Evolutionary conservation across 92 coral and sea anemone species (phyloP).

Genomic region (Umimayanthus chanpuru): DNA sequence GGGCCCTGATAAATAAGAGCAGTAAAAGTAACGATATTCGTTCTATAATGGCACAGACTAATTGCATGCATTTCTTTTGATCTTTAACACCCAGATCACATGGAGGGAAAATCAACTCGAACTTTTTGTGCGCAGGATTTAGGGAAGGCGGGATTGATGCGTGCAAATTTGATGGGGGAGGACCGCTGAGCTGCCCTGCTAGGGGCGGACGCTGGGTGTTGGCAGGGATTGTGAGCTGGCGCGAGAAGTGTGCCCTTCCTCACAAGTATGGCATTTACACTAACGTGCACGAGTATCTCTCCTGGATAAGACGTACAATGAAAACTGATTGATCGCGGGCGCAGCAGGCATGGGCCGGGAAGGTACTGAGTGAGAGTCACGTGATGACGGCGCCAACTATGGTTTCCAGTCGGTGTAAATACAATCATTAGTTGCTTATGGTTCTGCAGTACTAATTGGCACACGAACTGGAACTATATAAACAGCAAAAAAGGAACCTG

Average conservation of each 20-base stretch:
- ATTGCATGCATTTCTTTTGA: background rate
- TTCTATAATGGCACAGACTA: background rate
- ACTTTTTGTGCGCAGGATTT: conserved; percentile 97
- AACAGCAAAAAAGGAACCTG: background rate
- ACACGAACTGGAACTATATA: background rate
- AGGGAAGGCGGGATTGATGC: conserved; percentile 96
- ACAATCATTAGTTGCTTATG: background rate
- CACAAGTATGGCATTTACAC: conserved; percentile 97
- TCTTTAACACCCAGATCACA: conserved; percentile 68
- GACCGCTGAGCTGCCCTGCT: conserved; percentile 94
- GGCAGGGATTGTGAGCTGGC: conserved; percentile 98
- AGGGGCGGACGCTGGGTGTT: conserved; percentile 77
- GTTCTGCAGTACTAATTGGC: background rate
- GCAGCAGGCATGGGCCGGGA: background rate
- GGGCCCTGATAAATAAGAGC: too few species aligned
- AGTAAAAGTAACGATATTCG: too few species aligned
- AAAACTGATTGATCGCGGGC: conserved; percentile 51
- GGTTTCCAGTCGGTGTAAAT: background rate
- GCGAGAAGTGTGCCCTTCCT: conserved; percentile 87
- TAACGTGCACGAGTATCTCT: conserved; percentile 75
- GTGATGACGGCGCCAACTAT: background rate
- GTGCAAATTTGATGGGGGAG: conserved; percentile 94
- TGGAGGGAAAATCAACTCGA: conserved; percentile 78
- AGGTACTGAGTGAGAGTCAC: background rate
- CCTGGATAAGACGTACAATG: conserved; percentile 72